These are phyloP conservation scores for Myiozetetes cayanensis DNA, from an alignment of 2,113 vertebrate species.

Conservation along the genomic window DNA sequence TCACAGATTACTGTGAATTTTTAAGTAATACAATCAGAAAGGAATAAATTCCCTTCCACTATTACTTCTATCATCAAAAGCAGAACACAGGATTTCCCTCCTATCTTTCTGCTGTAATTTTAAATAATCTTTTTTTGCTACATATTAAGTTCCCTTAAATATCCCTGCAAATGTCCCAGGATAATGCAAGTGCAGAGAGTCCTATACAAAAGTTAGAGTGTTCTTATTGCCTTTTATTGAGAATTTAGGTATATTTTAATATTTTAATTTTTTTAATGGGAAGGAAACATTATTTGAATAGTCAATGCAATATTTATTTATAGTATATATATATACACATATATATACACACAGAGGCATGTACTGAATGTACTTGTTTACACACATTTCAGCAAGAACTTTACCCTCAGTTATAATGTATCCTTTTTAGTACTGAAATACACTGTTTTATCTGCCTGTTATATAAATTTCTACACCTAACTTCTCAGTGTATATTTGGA, in stretches of 20 bases:
- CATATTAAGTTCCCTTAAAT: neutral
- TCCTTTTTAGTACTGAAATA: neutral
- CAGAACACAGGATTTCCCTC: neutral
- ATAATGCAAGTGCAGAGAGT: neutral
- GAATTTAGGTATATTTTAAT: neutral
- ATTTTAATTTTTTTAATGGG: neutral
- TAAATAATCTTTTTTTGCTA: neutral
- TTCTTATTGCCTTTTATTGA: neutral
- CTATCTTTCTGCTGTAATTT: neutral
- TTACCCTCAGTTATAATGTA: neutral
- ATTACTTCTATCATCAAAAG: neutral
- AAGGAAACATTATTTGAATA: neutral
- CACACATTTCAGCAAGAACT: neutral
- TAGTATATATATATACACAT: too few relatives aligned
- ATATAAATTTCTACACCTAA: neutral
- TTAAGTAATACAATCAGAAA: neutral
- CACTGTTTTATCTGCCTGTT: neutral
- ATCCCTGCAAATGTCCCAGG: neutral
- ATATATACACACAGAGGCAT: neutral
- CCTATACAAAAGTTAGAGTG: neutral
- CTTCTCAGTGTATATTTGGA: neutral
- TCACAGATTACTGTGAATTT: conserved; percentile 4
- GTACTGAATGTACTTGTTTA: neutral
- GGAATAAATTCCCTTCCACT: neutral
- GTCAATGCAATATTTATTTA: neutral